A percentile compares a stretch with the other conserved stretches of the same genome.
These are phyloP conservation scores for Sula dactylatra DNA, from an alignment of 2,113 vertebrate species.

Conservation along the genomic window DNA sequence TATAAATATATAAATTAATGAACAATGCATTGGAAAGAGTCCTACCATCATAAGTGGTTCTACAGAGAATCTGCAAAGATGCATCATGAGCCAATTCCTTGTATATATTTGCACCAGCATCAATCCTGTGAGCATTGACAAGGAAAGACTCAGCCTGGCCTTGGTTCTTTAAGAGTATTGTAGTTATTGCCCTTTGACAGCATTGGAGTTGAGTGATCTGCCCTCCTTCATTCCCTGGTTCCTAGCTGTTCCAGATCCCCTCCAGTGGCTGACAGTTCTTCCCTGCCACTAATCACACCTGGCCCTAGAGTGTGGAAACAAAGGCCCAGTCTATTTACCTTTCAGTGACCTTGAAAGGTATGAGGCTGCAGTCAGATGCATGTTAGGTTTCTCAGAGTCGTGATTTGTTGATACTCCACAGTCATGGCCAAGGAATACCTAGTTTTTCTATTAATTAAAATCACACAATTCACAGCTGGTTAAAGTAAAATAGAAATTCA, in stretches of 20 bases:
- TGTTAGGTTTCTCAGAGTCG: not conserved
- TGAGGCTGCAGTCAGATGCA: not conserved
- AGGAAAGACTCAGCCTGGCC: fast-evolving
- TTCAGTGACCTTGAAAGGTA: not conserved
- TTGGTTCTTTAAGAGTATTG: not conserved
- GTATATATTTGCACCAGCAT: not conserved
- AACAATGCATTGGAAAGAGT: not conserved
- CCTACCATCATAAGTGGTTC: not conserved
- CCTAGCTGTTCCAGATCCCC: not conserved
- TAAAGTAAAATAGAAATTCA: not conserved
- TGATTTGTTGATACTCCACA: not conserved
- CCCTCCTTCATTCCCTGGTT: not conserved
- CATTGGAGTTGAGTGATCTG: not conserved
- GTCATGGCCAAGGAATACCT: not conserved
- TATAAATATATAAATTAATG: not conserved
- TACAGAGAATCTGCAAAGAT: not conserved
- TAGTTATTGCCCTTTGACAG: not conserved
- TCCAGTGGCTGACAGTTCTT: not conserved
- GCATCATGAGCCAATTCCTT: not conserved
- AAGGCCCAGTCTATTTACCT: not conserved
- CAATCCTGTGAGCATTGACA: not conserved
- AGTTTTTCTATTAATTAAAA: not conserved
- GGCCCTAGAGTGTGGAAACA: not conserved
- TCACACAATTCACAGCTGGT: not conserved
- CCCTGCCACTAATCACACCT: not conserved